Conservation (phyloP, 2,113 vertebrate species). For the Orcinus orca region DNA sequence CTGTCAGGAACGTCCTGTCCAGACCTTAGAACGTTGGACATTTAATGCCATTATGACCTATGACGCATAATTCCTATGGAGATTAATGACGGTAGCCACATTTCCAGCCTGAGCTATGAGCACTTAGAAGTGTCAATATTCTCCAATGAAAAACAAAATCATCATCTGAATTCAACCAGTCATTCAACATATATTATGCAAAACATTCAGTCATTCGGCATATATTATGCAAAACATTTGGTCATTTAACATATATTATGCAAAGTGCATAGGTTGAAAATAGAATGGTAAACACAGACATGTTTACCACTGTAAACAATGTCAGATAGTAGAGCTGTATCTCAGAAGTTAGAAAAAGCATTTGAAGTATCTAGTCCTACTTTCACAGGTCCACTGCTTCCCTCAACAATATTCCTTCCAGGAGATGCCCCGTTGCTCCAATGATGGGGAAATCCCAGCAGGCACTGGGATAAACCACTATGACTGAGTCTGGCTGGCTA, state of each 20-base stretch:
- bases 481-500: neutral
- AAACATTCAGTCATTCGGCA: neutral
- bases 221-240: neutral
- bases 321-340: neutral
- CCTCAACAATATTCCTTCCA: neutral
- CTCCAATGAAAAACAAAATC: constrained; percentile 24
- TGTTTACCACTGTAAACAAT: neutral
- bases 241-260: neutral
- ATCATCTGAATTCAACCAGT: constrained; percentile 10
- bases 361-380: neutral
- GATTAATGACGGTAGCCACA: neutral
- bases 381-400: neutral
- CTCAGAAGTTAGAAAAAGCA: neutral
- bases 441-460: neutral
- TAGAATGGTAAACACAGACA: neutral
- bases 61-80: neutral
- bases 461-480: neutral
- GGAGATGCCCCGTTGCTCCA: neutral
- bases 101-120: neutral
- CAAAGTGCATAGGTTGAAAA: neutral
- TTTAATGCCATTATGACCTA: neutral
- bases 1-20: neutral
- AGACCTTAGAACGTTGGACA: neutral
- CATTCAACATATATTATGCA: neutral
- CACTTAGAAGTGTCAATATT: neutral